Evolutionary conservation across 35 echinoderm and acorn worm genomes (phyloP).

Genomic region (Lytechinus pictus): DNA sequence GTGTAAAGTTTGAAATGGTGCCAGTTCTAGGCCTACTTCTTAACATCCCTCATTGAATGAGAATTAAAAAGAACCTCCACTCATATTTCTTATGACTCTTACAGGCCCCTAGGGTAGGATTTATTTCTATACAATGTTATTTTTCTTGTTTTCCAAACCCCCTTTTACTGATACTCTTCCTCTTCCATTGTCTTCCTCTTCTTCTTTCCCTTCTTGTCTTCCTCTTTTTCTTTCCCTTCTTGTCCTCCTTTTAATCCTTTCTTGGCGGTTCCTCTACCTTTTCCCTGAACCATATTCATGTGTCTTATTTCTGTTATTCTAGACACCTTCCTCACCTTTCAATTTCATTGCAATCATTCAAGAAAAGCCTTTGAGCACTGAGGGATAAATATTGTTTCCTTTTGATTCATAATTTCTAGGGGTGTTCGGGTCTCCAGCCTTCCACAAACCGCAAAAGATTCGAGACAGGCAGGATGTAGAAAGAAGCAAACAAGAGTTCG

Average conservation of each 20-base stretch:
- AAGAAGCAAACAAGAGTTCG: not conserved
- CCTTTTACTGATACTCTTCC: not conserved
- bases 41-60: not conserved
- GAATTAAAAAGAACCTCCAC: not conserved
- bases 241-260: too few relatives aligned
- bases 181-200: too few relatives aligned
- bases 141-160: not conserved
- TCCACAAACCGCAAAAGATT: not conserved
- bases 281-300: too few relatives aligned
- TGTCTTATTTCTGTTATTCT: too few relatives aligned
- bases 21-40: not conserved
- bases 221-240: too few relatives aligned
- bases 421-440: not conserved
- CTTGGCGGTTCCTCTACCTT: too few relatives aligned
- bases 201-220: too few relatives aligned
- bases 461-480: not conserved
- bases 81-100: not conserved
- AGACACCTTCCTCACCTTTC: too few relatives aligned
- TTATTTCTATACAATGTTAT: too few relatives aligned
- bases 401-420: not conserved
- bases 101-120: not conserved
- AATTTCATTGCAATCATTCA: too few relatives aligned
- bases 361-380: too few relatives aligned
- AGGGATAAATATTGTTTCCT: not conserved
- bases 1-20: not conserved